A percentile compares a stretch with the other conserved stretches of the same genome.
phyloP scores from a whole-genome alignment of 2,888 invertebrate species.

The Epistrophella euchroma region DNA sequence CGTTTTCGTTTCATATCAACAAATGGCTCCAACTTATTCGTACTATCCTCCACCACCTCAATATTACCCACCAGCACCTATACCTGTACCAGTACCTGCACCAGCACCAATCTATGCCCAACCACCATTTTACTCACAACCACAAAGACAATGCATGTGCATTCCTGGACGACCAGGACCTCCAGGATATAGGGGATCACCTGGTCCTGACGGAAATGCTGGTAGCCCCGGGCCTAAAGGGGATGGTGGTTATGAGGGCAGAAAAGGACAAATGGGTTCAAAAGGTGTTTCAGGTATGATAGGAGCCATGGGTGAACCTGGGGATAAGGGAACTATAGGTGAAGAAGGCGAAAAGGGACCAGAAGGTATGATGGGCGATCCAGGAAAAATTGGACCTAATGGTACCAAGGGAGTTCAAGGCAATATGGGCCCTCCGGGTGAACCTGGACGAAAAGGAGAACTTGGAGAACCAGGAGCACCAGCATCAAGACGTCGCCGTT shows the following conservation, averaged over 20 bases:
- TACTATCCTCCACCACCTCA: not conserved
- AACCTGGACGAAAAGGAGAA: not conserved
- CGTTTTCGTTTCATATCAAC: not conserved
- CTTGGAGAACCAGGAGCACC: not conserved
- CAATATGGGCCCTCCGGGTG: not conserved
- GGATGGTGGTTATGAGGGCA: not conserved
- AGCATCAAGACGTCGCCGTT: not conserved
- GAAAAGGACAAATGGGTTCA: not conserved
- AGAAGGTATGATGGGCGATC: not conserved
- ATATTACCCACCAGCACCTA: not conserved
- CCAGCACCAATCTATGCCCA: not conserved
- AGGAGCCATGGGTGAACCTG: not conserved
- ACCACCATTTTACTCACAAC: not conserved
- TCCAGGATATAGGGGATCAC: not conserved
- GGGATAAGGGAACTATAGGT: not conserved
- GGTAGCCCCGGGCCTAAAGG: conserved; percentile 63
- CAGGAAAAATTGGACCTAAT: not conserved
- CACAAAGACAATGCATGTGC: not conserved
- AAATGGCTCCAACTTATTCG: not conserved
- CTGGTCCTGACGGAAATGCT: conserved; percentile 70
- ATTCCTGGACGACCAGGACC: conserved; percentile 29
- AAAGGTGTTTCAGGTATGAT: conserved; percentile 9
- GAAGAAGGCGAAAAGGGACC: not conserved
- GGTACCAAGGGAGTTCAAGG: not conserved
- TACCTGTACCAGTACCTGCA: not conserved